phyloP scores from a whole-genome alignment of 2,888 invertebrate species.

The Gerris lacustris region DNA sequence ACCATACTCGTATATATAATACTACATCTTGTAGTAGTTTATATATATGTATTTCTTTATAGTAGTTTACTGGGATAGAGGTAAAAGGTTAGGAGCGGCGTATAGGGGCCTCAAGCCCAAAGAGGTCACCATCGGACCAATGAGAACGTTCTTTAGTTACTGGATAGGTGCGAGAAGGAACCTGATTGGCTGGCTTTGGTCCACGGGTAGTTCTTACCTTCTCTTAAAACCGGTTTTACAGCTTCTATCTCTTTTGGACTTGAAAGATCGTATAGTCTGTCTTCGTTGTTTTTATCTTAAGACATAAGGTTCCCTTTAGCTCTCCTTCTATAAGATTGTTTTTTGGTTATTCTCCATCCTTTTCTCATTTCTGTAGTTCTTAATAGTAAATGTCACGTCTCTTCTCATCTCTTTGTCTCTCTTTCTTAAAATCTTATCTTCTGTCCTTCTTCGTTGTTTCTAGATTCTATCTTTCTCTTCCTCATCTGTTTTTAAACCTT shows the following conservation, averaged over 20 bases:
- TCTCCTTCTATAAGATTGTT: not conserved
- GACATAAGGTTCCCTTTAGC: too few species aligned
- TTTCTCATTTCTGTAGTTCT: not conserved
- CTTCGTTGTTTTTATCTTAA: too few species aligned
- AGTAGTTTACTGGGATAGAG: not conserved
- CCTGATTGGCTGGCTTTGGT: conserved; percentile 1
- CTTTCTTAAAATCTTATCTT: not conserved
- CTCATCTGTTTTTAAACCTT: too few species aligned
- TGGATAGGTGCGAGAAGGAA: not conserved
- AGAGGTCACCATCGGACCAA: not conserved
- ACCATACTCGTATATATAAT: too few species aligned
- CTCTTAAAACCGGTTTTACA: not conserved
- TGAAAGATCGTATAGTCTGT: not conserved
- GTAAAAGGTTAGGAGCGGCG: not conserved
- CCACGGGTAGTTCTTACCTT: not conserved
- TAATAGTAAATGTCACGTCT: not conserved
- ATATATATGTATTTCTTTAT: not conserved
- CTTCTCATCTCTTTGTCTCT: not conserved
- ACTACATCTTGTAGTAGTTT: not conserved
- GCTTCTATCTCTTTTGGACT: not conserved
- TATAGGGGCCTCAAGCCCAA: not conserved
- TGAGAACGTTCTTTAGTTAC: not conserved
- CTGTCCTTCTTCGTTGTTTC: too few species aligned
- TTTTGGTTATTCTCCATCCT: not conserved
- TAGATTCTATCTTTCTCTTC: too few species aligned